Conservation (phyloP, 2,888 invertebrate species). For the Antheraea assamensis region DNA sequence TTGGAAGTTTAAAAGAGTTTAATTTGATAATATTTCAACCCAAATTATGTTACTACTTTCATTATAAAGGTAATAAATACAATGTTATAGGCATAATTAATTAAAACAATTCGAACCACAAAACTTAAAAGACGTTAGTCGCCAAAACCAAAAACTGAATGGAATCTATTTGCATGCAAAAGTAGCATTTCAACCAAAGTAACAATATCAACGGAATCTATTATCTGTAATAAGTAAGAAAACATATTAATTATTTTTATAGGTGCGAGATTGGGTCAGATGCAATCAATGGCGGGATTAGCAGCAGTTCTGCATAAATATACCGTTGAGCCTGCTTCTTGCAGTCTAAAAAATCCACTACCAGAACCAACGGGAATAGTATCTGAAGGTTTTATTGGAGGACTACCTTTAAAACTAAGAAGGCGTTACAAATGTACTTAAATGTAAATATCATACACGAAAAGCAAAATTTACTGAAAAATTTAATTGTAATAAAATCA, state of each 20-base stretch:
- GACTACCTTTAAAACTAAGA: slow-evolving; percentile 57
- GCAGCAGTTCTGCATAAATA: slow-evolving; percentile 58
- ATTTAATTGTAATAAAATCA: background rate
- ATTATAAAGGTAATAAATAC: no score
- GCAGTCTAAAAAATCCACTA: slow-evolving; percentile 45
- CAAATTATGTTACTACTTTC: no score
- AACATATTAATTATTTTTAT: slow-evolving; percentile 25
- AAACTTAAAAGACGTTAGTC: no score
- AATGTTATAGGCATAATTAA: no score
- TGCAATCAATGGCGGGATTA: slow-evolving; percentile 72
- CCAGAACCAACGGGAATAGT: slow-evolving; percentile 61
- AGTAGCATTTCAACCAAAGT: no score
- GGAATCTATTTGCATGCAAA: no score
- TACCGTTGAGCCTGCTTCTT: slow-evolving; percentile 59
- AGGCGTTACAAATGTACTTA: slow-evolving; percentile 34
- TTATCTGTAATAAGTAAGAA: background rate
- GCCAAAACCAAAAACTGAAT: no score
- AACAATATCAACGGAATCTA: background rate
- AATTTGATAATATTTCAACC: no score
- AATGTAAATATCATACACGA: slow-evolving; percentile 12
- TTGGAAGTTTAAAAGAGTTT: no score
- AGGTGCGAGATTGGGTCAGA: slow-evolving; percentile 68
- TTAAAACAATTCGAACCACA: no score
- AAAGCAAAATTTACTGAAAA: background rate
- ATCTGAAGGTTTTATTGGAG: slow-evolving; percentile 59